Evolutionary conservation across 1,140 invertebrate species (phyloP).

Genomic region (Drosophila lowei): DNA sequence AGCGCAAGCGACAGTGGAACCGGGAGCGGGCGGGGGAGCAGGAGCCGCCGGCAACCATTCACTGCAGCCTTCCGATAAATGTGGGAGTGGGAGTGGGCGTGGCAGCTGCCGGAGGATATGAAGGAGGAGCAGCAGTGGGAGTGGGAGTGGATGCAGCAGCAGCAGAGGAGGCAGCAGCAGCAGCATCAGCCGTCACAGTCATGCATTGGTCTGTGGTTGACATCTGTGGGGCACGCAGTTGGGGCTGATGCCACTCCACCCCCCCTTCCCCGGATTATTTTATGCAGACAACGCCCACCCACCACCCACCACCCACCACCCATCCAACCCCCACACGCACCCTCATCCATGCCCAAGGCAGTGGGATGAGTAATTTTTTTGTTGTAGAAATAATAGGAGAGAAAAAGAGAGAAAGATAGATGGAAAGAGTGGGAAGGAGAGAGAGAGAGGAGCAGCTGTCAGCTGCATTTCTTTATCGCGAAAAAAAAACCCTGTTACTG

Average conservation of each 20-base stretch:
- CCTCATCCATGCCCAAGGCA: conserved; percentile 50
- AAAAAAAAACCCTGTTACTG: conserved; percentile 52
- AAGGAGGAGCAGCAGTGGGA: not conserved
- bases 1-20: not conserved
- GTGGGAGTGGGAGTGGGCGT: not conserved
- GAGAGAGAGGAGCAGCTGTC: too few species aligned
- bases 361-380: conserved; percentile 10
- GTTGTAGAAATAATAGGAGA: too few species aligned
- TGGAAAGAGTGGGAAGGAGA: too few species aligned
- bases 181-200: conserved; percentile 43
- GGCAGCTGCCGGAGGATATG: not conserved
- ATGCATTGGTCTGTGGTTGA: conserved; percentile 64
- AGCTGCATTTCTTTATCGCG: conserved; percentile 42
- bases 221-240: conserved; percentile 63
- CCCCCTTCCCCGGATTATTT: conserved; percentile 1
- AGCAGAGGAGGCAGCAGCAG: not conserved
- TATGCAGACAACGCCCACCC: not conserved
- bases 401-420: too few species aligned
- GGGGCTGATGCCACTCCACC: conserved; percentile 46
- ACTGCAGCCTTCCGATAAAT: conserved; percentile 8
- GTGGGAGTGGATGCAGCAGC: not conserved
- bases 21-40: conserved; percentile 17
- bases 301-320: conserved; percentile 17
- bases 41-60: conserved; percentile 12
- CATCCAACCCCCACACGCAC: conserved; percentile 14